Conservation (phyloP, 2,113 vertebrate genomes). For the Aptenodytes forsteri region DNA sequence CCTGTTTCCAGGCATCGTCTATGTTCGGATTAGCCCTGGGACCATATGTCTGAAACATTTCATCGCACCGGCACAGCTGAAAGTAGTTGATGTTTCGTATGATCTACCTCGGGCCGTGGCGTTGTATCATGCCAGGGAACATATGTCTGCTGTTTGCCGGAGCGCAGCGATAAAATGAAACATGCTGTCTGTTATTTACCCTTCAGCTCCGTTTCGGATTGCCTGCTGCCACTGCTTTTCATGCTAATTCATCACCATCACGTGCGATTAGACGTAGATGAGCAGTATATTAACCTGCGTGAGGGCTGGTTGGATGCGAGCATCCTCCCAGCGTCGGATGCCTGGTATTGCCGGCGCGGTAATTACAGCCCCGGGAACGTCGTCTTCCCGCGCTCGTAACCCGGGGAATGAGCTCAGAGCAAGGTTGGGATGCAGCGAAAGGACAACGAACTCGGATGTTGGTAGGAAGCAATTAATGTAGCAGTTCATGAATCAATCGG, state of each 20-base stretch:
- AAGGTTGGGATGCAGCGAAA: background rate
- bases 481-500: background rate
- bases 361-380: background rate
- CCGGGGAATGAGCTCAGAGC: background rate
- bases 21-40: constrained; percentile 18
- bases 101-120: background rate
- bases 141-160: background rate
- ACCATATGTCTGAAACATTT: constrained; percentile 58
- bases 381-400: accelerated
- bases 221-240: background rate
- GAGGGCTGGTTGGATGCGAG: accelerated
- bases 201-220: background rate
- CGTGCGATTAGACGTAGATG: background rate
- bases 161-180: background rate
- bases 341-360: accelerated
- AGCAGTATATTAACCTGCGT: background rate
- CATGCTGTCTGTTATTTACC: background rate
- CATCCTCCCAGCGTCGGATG: accelerated
- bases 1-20: background rate
- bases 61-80: constrained; percentile 66
- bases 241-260: background rate
- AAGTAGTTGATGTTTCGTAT: constrained; percentile 13
- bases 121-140: background rate
- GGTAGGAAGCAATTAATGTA: background rate
- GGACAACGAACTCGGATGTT: background rate